These are phyloP conservation scores for Acholoe squamosa DNA, from an alignment of 2,888 invertebrate species.

Conservation along the genomic window DNA sequence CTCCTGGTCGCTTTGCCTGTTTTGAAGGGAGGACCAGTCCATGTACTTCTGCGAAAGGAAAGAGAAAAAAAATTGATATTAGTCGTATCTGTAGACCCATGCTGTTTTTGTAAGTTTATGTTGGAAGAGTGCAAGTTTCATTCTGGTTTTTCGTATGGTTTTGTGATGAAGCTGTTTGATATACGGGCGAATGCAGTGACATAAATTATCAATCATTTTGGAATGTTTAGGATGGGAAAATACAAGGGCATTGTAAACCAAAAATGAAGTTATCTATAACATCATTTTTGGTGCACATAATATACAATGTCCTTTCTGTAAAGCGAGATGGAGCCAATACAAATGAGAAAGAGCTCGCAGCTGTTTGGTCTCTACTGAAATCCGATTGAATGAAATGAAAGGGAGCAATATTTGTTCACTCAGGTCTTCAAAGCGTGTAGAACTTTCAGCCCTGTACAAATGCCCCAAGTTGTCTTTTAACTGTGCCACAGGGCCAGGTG, in stretches of 20 bases:
- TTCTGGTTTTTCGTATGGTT: neutral
- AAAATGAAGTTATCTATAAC: no score
- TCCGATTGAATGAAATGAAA: no score
- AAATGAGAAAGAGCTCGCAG: no score
- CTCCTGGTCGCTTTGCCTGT: constrained; percentile 3
- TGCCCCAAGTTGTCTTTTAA: neutral
- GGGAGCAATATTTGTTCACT: neutral
- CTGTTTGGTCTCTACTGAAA: no score
- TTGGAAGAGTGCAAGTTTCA: constrained; percentile 6
- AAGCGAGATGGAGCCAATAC: no score
- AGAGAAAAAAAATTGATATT: neutral
- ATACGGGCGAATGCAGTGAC: constrained; percentile 3
- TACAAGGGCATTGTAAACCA: no score
- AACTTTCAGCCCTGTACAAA: neutral
- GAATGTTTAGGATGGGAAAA: no score
- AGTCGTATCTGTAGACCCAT: constrained; percentile 1
- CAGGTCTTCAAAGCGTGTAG: constrained; percentile 20
- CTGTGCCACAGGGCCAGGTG: neutral
- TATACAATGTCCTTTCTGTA: no score
- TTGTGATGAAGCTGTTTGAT: neutral
- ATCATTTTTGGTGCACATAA: no score
- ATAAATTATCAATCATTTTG: neutral
- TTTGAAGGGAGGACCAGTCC: neutral
- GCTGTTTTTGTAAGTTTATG: neutral
- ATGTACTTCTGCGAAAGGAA: constrained; percentile 5